phyloP scores from a whole-genome alignment of 2,888 invertebrate genomes.

The Maniola hyperantus region DNA sequence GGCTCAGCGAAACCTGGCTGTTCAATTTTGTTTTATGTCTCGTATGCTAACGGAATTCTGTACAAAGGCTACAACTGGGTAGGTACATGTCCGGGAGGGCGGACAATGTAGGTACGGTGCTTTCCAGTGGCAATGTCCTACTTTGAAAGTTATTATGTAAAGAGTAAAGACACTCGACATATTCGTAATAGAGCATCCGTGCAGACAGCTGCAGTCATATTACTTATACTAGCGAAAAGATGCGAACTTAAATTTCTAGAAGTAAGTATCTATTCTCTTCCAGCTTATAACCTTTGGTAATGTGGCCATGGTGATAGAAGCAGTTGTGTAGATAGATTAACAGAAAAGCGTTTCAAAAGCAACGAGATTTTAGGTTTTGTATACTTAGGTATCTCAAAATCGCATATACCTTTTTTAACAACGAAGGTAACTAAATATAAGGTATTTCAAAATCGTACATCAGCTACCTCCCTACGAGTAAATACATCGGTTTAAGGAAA shows the following conservation, averaged over 20 bases:
- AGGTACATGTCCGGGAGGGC: conserved; percentile 17
- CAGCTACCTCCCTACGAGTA: neutral
- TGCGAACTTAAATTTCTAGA: too few relatives aligned
- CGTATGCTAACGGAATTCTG: conserved; percentile 35
- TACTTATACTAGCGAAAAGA: too few relatives aligned
- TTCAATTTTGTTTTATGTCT: conserved; percentile 73
- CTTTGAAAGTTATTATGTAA: neutral
- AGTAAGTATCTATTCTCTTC: too few relatives aligned
- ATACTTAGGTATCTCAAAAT: too few relatives aligned
- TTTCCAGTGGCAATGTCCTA: neutral
- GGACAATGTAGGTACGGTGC: conserved; percentile 1
- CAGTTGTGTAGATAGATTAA: too few relatives aligned
- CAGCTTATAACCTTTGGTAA: too few relatives aligned
- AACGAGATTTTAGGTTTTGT: neutral
- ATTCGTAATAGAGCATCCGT: too few relatives aligned
- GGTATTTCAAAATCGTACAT: neutral
- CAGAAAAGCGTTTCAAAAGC: too few relatives aligned
- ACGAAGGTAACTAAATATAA: neutral
- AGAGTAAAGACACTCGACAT: too few relatives aligned
- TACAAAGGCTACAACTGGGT: conserved; percentile 1
- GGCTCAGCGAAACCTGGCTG: conserved; percentile 59
- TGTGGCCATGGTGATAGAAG: too few relatives aligned
- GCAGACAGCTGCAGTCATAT: too few relatives aligned
- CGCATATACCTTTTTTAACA: too few relatives aligned
- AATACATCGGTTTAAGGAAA: conserved; percentile 10